Conservation (phyloP, 2,113 vertebrate species). For the Triplophysa tibetana region DNA sequence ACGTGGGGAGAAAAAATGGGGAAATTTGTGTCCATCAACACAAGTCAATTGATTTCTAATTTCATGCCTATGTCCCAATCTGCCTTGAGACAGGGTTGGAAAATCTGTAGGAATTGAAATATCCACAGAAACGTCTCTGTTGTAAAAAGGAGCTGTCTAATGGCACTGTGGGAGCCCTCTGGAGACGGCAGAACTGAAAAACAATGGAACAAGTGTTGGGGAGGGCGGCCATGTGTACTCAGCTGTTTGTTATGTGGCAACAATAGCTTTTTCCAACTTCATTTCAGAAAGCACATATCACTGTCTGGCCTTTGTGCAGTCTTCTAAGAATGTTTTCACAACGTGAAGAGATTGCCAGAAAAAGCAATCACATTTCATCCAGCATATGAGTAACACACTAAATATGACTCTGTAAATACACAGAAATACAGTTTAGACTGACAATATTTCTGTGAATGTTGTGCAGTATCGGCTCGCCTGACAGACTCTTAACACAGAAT, state of each 20-base stretch:
- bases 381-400: not conserved
- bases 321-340: constrained; percentile 1
- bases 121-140: not conserved
- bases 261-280: constrained; percentile 36
- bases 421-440: not conserved
- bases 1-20: no score
- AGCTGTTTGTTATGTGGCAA: constrained; percentile 45
- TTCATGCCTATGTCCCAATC: no score
- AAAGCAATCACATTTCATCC: not conserved
- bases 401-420: not conserved
- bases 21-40: no score
- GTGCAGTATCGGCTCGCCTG: not conserved
- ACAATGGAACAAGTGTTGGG: constrained; percentile 50
- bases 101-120: not conserved
- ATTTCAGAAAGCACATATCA: constrained; percentile 39
- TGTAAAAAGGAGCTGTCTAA: not conserved
- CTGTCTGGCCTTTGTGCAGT: constrained; percentile 7
- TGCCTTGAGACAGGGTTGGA: no score
- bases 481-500: no score
- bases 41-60: no score
- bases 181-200: constrained; percentile 48
- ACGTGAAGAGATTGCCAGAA: constrained; percentile 1
- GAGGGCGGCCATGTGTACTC: constrained; percentile 47
- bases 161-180: constrained; percentile 18
- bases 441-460: not conserved